phyloP scores from a whole-genome alignment of 2,888 invertebrate genomes.

The Lasioglossum malachurum region DNA sequence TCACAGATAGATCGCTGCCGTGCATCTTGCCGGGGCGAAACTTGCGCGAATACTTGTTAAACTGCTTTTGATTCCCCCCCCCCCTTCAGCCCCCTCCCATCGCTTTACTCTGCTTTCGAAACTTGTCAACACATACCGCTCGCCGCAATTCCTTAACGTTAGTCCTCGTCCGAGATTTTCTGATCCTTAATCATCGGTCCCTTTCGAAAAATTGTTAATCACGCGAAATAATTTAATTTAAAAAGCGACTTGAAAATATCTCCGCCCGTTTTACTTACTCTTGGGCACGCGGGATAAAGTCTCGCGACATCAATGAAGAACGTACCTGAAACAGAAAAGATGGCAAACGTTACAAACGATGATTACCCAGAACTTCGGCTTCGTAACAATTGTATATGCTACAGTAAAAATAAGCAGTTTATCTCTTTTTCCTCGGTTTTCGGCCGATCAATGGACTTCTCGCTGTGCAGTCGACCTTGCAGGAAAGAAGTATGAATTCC shows the following conservation, averaged over 20 bases:
- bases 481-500: background rate
- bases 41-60: conserved; percentile 51
- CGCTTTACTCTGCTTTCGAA: background rate
- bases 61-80: conserved; percentile 19
- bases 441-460: background rate
- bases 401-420: background rate
- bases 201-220: too few relatives aligned
- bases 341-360: background rate
- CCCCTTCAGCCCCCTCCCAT: too few relatives aligned
- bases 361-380: background rate
- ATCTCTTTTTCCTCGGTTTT: background rate
- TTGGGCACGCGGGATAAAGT: background rate
- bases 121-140: background rate
- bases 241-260: too few relatives aligned
- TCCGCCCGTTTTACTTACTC: background rate
- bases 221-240: too few relatives aligned
- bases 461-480: background rate
- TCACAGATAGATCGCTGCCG: conserved; percentile 50
- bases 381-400: background rate
- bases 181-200: background rate
- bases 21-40: conserved; percentile 48
- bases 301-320: background rate
- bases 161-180: background rate
- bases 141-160: background rate
- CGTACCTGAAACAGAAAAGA: background rate